Evolutionary conservation across 92 coral and sea anemone species (phyloP), one percentile per base, ranked within the genome.

Genomic region (Palythoa caribaeorum): DNA sequence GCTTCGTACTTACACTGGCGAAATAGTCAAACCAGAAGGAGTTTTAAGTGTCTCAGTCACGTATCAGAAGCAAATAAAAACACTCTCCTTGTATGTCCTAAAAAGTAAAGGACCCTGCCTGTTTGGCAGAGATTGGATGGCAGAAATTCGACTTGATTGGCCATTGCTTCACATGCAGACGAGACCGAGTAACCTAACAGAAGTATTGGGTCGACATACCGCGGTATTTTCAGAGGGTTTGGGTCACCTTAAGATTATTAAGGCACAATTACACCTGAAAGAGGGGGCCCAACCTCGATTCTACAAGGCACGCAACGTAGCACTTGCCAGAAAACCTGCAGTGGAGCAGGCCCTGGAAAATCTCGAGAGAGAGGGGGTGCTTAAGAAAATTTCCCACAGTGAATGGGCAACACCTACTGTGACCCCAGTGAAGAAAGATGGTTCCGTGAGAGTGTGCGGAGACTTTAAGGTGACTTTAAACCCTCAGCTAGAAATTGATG

Each of bases 101-200:
- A 79, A 71, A 63, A 76, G 84, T 38, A 66, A 71, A 38, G 92
- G 89, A 11, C 92, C 86, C 17, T 17, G 87, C 39, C 83, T 86
- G 38, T 83, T 87, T 21, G 93, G 90, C 44, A 87, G 90, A 16
- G 90, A 87, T 57, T 90, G 93, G 90, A 38, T 79, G 78, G 78
- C 79, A 80, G 37, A 77, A 12, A 87, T 90, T 52, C 90, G 78
- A 12, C 88, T 90, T 19, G 72, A 90, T 68, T 90, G 78, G 90
- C 78, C 80, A 70, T 51, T 87, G n/a, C 73, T 90, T 59, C 87
- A 87, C 36, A 14, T 87, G 57, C 73, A 69, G 65, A 78, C 90
- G 37, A 50, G 55, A 20, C 20, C 78, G 38, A 74, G 55, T n/a
- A 65, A 65, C 71, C 71, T 65, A 65, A 28, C 28, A 28, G 28